These are phyloP conservation scores for Andrena praecox DNA, from an alignment of 2,888 invertebrate species.

Conservation along the genomic window DNA sequence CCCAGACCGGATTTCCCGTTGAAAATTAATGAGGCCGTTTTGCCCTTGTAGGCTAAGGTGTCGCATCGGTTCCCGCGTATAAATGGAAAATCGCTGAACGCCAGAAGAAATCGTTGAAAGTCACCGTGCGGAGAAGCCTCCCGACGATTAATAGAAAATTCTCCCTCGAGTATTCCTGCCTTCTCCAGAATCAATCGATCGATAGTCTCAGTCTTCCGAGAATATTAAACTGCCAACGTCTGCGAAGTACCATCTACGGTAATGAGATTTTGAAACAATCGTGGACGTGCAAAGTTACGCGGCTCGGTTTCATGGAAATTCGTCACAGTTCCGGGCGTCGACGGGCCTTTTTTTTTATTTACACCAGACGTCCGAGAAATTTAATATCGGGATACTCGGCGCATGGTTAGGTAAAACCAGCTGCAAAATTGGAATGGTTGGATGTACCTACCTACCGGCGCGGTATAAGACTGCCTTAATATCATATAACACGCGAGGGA, in stretches of 20 bases:
- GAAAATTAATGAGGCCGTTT: slow-evolving; percentile 64
- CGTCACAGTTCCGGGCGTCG: not conserved
- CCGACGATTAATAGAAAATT: slow-evolving; percentile 12
- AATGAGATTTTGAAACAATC: slow-evolving; percentile 8
- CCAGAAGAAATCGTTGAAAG: slow-evolving; percentile 3
- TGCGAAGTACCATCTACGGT: slow-evolving; percentile 4
- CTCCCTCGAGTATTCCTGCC: not conserved
- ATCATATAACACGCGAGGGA: slow-evolving; percentile 17
- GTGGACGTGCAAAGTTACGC: not conserved
- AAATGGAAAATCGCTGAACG: slow-evolving; percentile 30
- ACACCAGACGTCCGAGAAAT: slow-evolving; percentile 38
- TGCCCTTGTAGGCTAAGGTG: slow-evolving; percentile 34
- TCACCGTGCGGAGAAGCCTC: not conserved
- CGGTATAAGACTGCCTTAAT: slow-evolving; percentile 27
- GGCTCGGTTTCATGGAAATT: not conserved
- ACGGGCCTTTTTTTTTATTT: slow-evolving; percentile 1
- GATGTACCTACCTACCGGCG: not conserved
- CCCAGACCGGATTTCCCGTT: slow-evolving; percentile 37
- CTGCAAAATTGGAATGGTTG: slow-evolving; percentile 43
- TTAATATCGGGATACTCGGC: slow-evolving; percentile 31
- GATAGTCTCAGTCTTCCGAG: slow-evolving; percentile 5
- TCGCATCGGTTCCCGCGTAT: slow-evolving; percentile 16
- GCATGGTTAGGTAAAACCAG: slow-evolving; percentile 25
- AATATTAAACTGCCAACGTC: slow-evolving; percentile 1
- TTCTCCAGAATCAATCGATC: not conserved